phyloP scores from a whole-genome alignment of 2,113 vertebrate species.

The Patagioenas fasciata region DNA sequence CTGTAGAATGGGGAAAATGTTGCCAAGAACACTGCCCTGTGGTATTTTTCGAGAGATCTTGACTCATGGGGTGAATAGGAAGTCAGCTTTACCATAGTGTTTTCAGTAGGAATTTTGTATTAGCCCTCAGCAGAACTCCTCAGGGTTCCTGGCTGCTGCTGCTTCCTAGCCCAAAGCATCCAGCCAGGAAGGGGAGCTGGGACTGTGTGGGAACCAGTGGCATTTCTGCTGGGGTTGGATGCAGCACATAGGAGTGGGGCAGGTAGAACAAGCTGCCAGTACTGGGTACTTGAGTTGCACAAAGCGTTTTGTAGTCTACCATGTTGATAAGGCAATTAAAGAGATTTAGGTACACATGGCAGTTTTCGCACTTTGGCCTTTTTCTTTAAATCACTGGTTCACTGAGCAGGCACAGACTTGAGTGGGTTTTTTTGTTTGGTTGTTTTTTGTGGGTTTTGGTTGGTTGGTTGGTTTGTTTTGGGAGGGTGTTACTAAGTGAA shows the following conservation, averaged over 20 bases:
- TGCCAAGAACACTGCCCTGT: not conserved
- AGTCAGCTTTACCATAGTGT: not conserved
- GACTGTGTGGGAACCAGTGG: rapidly evolving
- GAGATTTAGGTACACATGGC: not conserved
- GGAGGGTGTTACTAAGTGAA: not conserved
- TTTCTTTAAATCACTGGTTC: not conserved
- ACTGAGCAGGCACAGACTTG: not conserved
- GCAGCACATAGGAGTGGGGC: not conserved
- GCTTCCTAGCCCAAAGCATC: not conserved
- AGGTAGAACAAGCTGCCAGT: rapidly evolving
- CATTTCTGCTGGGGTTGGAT: not conserved
- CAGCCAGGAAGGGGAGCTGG: not conserved
- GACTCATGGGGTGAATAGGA: not conserved
- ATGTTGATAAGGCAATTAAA: rapidly evolving
- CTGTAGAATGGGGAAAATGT: not conserved
- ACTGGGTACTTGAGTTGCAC: not conserved
- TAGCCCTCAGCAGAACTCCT: not conserved
- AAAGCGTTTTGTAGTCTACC: not conserved
- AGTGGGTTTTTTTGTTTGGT: not conserved
- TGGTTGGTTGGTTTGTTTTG: not conserved
- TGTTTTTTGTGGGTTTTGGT: not conserved
- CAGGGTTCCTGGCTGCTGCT: not conserved
- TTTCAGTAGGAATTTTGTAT: not conserved
- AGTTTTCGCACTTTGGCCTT: not conserved
- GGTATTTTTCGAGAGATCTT: not conserved